Evolutionary conservation across 2,888 invertebrate genomes (phyloP).

Genomic region (Actias luna): DNA sequence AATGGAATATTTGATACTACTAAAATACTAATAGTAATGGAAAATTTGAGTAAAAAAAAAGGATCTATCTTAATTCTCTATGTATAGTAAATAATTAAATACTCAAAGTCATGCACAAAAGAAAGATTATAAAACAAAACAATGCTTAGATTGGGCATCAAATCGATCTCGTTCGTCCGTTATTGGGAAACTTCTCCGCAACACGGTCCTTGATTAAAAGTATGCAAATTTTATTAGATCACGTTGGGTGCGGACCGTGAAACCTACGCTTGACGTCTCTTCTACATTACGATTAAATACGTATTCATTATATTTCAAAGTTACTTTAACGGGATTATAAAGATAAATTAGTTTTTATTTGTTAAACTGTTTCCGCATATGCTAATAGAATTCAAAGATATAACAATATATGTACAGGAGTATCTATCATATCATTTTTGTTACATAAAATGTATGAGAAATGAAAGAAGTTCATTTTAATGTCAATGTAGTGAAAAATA

Average conservation of each 20-base stretch:
- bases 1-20: too few relatives aligned
- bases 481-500: too few relatives aligned
- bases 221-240: slow-evolving; percentile 83
- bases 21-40: too few relatives aligned
- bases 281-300: slow-evolving; percentile 41
- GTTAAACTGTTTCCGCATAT: background rate
- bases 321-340: slow-evolving; percentile 24
- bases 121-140: slow-evolving; percentile 16
- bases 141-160: slow-evolving; percentile 47
- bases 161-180: slow-evolving; percentile 78
- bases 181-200: slow-evolving; percentile 83
- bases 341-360: background rate
- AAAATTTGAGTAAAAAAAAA: too few relatives aligned
- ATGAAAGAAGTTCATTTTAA: too few relatives aligned
- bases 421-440: background rate
- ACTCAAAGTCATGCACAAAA: background rate
- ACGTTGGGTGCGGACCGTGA: slow-evolving; percentile 54
- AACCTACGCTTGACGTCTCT: slow-evolving; percentile 46
- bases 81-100: background rate
- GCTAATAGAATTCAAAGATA: background rate
- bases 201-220: slow-evolving; percentile 83
- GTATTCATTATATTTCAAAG: slow-evolving; percentile 45
- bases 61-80: too few relatives aligned
- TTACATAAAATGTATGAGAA: background rate
- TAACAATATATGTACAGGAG: background rate